phyloP scores from a whole-genome alignment of 2,797 vertebrate species.

The Fundulus diaphanus region DNA sequence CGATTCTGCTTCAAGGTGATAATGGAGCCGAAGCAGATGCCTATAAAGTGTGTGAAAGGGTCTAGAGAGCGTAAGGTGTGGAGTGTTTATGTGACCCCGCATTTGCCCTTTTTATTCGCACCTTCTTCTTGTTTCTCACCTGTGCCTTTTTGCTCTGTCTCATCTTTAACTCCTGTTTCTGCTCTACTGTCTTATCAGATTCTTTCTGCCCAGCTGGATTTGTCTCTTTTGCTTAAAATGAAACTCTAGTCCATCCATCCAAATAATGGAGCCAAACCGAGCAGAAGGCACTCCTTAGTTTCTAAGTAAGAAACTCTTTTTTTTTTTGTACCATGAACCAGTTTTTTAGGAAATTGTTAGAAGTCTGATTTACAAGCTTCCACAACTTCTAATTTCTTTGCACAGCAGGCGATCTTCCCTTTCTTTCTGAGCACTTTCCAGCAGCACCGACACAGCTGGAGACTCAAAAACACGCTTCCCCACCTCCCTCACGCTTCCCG shows the following conservation, averaged over 20 bases:
- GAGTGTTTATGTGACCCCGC: slow-evolving; percentile 13
- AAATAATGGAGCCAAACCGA: not conserved
- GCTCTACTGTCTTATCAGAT: slow-evolving; percentile 15
- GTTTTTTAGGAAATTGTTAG: slow-evolving; percentile 38
- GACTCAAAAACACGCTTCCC: slow-evolving; percentile 21
- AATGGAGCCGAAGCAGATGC: slow-evolving; percentile 18
- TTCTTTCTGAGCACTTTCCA: slow-evolving; percentile 36
- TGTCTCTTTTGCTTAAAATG: slow-evolving; percentile 7
- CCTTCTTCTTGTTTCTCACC: slow-evolving; percentile 35
- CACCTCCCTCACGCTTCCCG: slow-evolving; percentile 1
- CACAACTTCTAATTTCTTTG: slow-evolving; percentile 20
- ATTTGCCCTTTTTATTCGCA: not conserved
- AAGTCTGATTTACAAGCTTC: slow-evolving; percentile 31
- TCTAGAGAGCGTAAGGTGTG: slow-evolving; percentile 13
- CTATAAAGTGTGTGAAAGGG: slow-evolving; percentile 5
- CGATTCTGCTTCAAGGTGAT: slow-evolving; percentile 25
- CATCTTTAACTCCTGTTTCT: slow-evolving; percentile 20
- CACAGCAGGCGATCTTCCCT: slow-evolving; percentile 47
- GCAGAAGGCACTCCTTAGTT: not conserved
- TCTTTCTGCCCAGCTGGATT: slow-evolving; percentile 23
- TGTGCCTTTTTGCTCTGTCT: slow-evolving; percentile 6
- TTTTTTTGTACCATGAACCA: slow-evolving; percentile 1
- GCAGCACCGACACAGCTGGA: slow-evolving; percentile 45
- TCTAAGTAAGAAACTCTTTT: not conserved
- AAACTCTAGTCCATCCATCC: slow-evolving; percentile 12